phyloP scores from a whole-genome alignment of 2,888 invertebrate species.

The Pheosia tremula region DNA sequence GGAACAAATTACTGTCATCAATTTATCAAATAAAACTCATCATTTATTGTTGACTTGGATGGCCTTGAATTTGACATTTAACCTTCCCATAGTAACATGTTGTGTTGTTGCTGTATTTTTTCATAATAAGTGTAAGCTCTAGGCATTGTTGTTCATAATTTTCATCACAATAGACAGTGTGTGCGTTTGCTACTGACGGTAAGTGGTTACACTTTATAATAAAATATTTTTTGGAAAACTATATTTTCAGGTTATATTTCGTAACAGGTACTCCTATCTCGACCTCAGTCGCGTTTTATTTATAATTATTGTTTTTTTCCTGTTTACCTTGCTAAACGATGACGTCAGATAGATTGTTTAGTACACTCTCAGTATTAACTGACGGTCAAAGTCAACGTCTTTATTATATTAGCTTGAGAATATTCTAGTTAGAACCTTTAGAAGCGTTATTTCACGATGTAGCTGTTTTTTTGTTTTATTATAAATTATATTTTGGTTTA shows the following conservation, averaged over 20 bases:
- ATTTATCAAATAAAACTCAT: no score
- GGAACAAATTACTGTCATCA: no score
- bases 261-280: not conserved
- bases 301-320: not conserved
- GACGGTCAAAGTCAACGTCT: no score
- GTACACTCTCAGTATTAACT: not conserved
- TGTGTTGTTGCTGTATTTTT: slow-evolving; percentile 4
- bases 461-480: no score
- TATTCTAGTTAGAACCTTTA: no score
- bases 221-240: not conserved
- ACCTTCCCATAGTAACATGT: slow-evolving; percentile 15
- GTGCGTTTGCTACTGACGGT: not conserved
- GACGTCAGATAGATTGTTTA: not conserved
- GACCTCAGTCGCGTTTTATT: not conserved
- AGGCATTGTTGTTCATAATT: not conserved
- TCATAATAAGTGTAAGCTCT: not conserved
- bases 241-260: not conserved
- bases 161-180: not conserved
- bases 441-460: no score
- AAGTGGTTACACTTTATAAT: not conserved
- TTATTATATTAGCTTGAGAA: no score
- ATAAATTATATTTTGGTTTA: no score
- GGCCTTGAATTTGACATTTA: slow-evolving; percentile 37
- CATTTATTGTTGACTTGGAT: not conserved
- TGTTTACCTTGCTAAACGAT: not conserved